phyloP scores from a whole-genome alignment of 2,797 vertebrate genomes.

The Poeciliopsis turneri region DNA sequence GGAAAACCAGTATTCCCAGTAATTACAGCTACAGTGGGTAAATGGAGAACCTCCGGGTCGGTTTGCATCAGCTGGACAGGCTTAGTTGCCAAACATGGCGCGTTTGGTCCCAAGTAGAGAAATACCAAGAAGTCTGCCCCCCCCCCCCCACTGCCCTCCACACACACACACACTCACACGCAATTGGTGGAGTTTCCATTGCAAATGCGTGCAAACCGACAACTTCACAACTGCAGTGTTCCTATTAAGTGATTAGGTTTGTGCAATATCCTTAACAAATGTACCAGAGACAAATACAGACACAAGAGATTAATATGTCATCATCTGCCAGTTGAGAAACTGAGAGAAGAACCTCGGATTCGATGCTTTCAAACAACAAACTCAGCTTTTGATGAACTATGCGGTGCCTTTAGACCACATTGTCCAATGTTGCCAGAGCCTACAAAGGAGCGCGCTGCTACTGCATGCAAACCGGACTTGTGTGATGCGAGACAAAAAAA shows the following conservation, averaged over 20 bases:
- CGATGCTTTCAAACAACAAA: not conserved
- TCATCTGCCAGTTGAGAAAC: not conserved
- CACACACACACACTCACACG: too few relatives aligned
- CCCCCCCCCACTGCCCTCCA: too few relatives aligned
- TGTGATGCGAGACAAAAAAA: not conserved
- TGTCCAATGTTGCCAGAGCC: not conserved
- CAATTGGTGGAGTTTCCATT: not conserved
- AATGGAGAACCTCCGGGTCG: not conserved
- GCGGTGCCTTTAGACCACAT: not conserved
- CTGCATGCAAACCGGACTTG: not conserved
- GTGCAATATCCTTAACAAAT: too few relatives aligned
- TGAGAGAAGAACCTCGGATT: not conserved
- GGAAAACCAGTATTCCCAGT: constrained; percentile 1
- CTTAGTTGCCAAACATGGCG: not conserved
- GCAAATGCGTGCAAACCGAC: too few relatives aligned
- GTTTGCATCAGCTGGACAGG: not conserved
- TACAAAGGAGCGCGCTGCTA: not conserved
- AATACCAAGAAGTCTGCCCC: not conserved
- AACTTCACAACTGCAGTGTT: too few relatives aligned
- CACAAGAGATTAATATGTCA: too few relatives aligned
- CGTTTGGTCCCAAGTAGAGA: not conserved
- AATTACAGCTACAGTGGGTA: not conserved
- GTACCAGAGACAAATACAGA: too few relatives aligned
- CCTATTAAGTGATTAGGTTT: too few relatives aligned
- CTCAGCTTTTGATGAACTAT: not conserved